Base-by-base conservation (phyloP, 2,113 vertebrate species). In the Serilophus lunatus region DNA sequence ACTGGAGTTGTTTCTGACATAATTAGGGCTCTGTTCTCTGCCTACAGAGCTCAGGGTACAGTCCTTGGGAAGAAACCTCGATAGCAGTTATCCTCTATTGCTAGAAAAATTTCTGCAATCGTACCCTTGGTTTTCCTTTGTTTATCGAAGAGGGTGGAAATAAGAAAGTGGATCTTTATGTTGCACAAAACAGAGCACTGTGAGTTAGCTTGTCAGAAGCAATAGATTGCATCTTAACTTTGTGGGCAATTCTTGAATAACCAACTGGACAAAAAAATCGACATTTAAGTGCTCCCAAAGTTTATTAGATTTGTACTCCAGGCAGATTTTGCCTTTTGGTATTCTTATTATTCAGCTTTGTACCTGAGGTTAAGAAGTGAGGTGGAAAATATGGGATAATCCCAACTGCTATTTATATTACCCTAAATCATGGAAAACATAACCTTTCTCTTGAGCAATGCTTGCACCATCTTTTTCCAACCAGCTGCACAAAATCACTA, bases 401-500 rank as follows among this genome's bases (percentile, higher is more conserved):
- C 38, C 29, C 57, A 61, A 36, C 11, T 68, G 35, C 60, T 86
- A 59, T 77, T 90, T 78, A n/a, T 86, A 59, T 59, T 13, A 86
- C n/a, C 29, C 33, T 81, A 56, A 94, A 70, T 81, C 71, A 70
- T 4, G 18, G 60, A 86, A 94, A 94, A 90, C 12, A 8, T 64
- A 81, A 92, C 10, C 25, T 81, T 81, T 77, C 60, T 33, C 24
- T 65, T 54, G 54, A 90, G 83, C 82, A 93, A 74, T 88, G 86
- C 64, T 90, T 83, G 56, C 51, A 86, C 6, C 18, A 88, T 60
- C 35, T 90, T 93, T 88, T 90, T 81, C 51, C 80, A 86, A 88
- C 72, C 29, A 90, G 72, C 65, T 88, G 83, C 80, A 96, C 80
- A 92, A 90, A 92, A 92, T 77, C 68, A 83, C 84, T 92, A 68